Evolutionary conservation across 2,797 vertebrate genomes (phyloP).

Genomic region (Natrix natrix): DNA sequence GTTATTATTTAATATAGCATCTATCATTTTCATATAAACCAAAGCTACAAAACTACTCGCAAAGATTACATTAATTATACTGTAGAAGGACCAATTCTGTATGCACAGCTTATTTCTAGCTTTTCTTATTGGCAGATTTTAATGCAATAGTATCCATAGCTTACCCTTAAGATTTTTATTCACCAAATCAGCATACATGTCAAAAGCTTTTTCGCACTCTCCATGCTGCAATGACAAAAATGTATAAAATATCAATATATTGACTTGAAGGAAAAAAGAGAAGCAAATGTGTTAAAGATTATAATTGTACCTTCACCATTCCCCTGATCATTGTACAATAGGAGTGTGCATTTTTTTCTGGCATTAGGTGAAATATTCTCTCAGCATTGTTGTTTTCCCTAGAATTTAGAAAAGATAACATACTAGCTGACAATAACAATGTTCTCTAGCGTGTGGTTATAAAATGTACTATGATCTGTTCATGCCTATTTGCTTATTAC

Average conservation of each 20-base stretch:
- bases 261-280: background rate
- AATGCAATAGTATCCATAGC: slow-evolving; percentile 25
- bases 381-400: slow-evolving; percentile 87
- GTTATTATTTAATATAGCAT: background rate
- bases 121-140: background rate
- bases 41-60: background rate
- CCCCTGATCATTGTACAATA: slow-evolving; percentile 90
- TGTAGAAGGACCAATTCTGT: background rate
- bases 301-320: slow-evolving; percentile 87
- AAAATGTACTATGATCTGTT: background rate
- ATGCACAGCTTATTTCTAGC: background rate
- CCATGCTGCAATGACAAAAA: slow-evolving; percentile 73
- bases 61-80: background rate
- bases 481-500: background rate
- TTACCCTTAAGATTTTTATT: slow-evolving; percentile 86
- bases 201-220: slow-evolving; percentile 78
- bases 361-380: slow-evolving; percentile 89
- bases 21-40: background rate
- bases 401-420: slow-evolving; percentile 8
- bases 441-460: background rate
- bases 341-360: slow-evolving; percentile 81
- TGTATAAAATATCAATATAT: background rate
- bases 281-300: background rate
- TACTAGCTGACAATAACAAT: background rate
- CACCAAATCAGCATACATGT: slow-evolving; percentile 80